phyloP scores from a whole-genome alignment of 2,113 vertebrate genomes.

The Gymnobelideus leadbeateri region DNA sequence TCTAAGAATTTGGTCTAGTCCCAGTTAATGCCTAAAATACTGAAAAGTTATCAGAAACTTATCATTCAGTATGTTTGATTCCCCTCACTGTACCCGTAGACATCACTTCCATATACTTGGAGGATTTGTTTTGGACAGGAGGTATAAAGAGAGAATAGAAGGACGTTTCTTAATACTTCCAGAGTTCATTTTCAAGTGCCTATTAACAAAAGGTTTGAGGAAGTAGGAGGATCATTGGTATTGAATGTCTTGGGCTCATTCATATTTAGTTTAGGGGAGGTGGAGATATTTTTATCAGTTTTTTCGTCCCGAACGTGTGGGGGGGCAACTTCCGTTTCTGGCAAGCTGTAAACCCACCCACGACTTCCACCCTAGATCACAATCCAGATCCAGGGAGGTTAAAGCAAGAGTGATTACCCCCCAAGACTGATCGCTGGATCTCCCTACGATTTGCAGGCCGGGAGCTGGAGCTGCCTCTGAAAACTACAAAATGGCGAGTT shows the following conservation, averaged over 20 bases:
- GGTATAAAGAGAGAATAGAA: not conserved
- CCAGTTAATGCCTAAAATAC: not conserved
- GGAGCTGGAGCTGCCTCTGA: no score
- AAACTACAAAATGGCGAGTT: no score
- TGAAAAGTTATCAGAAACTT: not conserved
- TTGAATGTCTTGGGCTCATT: not conserved
- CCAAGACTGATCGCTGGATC: no score
- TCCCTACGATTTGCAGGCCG: no score
- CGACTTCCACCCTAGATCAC: no score
- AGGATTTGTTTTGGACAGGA: not conserved
- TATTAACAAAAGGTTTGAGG: not conserved
- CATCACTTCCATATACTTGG: not conserved
- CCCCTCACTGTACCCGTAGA: not conserved
- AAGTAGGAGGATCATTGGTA: not conserved
- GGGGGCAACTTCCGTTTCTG: no score
- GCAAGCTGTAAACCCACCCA: no score
- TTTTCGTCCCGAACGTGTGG: no score
- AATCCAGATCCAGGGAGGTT: no score
- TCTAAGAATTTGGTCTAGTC: not conserved
- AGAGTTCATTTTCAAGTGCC: not conserved
- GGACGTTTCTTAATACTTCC: not conserved
- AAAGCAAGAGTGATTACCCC: no score
- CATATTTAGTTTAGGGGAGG: not conserved
- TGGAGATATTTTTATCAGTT: not conserved
- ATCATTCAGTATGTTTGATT: not conserved